Base-by-base conservation (phyloP, 2,797 vertebrate species). In the Myripristis jacobus region DNA sequence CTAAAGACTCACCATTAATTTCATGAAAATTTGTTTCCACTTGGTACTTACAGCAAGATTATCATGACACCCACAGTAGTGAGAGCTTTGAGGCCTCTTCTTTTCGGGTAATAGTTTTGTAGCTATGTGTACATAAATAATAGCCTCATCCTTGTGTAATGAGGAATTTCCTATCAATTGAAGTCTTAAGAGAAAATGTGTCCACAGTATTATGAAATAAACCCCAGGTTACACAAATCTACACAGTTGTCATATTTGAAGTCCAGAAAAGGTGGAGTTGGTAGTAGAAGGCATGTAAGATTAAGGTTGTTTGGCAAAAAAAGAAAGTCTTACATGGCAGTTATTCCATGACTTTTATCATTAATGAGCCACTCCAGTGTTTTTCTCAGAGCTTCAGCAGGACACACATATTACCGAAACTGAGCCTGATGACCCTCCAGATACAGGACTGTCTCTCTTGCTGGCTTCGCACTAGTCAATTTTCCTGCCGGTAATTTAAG, bases 161-260 rank as follows among this genome's bases (percentile, higher is more conserved):
- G 48, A 76, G 54, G 65, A 78, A 44, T 58, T 73, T 72, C 19
- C 25, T 84, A 77, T 90, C 43, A 70, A 53, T 73, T 71, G 34
- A 86, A 85, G 87, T 88, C 82, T 88, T 84, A 85, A 84, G 46
- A 80, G 69, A 21, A 19, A 67, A 41, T 83, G 63, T 89, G 79
- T 90, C 70, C 73, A 77, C 75, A 83, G 81, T 87, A 73, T 84
- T 75, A 83, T 65, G 3, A 87, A 91, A 91, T 88, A 85, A 90
- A 90, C 69, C 56, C 74, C 72, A 82, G 79, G 79, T 82, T 88
- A 81, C 87, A 87, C 81, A 88, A 77, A 78, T 51, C 59, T 55
- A 41, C 27, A 6, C 11, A 51, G 22, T 71, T 81, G 64, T 89
- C 11, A 25, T 80, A n/a, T 52, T 71, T 65, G 34, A 34, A 12